Evolutionary conservation across 2,888 invertebrate species (phyloP), one percentile per base, ranked within the genome.

Genomic region (Matsumyia berberina): DNA sequence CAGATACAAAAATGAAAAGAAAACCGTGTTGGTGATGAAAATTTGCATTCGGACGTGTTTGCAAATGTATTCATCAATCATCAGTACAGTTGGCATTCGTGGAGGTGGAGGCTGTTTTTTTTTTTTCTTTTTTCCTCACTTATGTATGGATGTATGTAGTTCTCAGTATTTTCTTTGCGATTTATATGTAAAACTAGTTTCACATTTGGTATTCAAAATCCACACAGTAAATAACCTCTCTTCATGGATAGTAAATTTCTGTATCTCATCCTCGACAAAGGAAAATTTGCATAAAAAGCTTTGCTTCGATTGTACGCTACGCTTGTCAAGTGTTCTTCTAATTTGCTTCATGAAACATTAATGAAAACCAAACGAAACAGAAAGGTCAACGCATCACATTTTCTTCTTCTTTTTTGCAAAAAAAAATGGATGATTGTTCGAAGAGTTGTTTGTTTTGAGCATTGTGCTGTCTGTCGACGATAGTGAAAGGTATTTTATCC

Each of bases 11-110:
- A 11, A 5, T 4, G 24, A 5, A 12, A 39, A 39, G 53, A 19
- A 57, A 24, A 78, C 49, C 33, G n/a, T 37, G 35, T n/a, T 31
- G 33, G 39, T 2, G 24, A 12, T 29, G 9, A 5, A 15, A 46
- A 76, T 64, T 49, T 60, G 37, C 64, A 77, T 70, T 70, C 42
- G 49, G 57, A 77, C 70, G 57, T 60, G 60, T 82, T 72, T 72
- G 53, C 58, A 77, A 82, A 72, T 66, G 58, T 60, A 51, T 60
- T 29, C 72, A 82, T 82, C 82, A 82, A 82, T 82, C 77, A 77
- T 72, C 51, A n/a, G 35, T 33, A 33, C 35, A 51, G 58, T 9
- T 77, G 53, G 70, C 66, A 51, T 64, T 76, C 55, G 55, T 51
- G 31, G 44, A 39, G 72, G 39, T 53, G 64, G 57, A 69, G 51